phyloP scores from a whole-genome alignment of 1,140 invertebrate genomes.

The Dermatophagoides farinae region DNA sequence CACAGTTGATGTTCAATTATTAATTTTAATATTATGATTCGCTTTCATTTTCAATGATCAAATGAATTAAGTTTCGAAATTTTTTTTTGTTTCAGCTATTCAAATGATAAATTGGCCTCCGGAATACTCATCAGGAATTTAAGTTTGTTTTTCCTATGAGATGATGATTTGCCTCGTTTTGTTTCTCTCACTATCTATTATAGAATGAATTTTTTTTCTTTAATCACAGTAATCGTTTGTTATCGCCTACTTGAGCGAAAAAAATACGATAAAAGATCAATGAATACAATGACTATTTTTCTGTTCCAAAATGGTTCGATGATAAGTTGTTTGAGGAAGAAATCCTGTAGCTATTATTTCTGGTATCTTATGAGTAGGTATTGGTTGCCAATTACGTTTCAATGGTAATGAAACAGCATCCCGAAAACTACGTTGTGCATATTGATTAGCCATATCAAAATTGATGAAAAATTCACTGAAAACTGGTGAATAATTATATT shows the following conservation, averaged over 20 bases:
- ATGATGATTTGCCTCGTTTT: not conserved
- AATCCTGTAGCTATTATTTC: not conserved
- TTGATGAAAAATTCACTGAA: not conserved
- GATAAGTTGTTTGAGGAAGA: slow-evolving; percentile 3
- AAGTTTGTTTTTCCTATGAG: not conserved
- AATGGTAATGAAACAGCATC: not conserved
- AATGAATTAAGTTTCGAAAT: too few species aligned
- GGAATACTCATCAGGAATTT: too few species aligned
- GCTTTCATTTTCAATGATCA: too few species aligned
- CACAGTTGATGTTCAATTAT: too few species aligned
- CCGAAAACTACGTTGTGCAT: not conserved
- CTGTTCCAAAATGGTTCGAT: slow-evolving; percentile 1
- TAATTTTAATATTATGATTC: too few species aligned
- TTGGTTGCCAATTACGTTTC: not conserved
- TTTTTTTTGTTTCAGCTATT: too few species aligned
- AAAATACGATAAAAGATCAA: too few species aligned
- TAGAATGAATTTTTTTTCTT: not conserved
- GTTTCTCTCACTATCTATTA: not conserved
- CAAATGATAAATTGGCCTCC: too few species aligned
- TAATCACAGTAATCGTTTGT: too few species aligned
- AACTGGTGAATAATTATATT: not conserved
- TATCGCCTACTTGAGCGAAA: too few species aligned
- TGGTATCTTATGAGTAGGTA: not conserved
- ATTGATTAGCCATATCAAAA: not conserved
- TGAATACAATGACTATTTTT: not conserved